Evolutionary conservation across 1,140 invertebrate genomes (phyloP).

Genomic region (Orius laevigatus): DNA sequence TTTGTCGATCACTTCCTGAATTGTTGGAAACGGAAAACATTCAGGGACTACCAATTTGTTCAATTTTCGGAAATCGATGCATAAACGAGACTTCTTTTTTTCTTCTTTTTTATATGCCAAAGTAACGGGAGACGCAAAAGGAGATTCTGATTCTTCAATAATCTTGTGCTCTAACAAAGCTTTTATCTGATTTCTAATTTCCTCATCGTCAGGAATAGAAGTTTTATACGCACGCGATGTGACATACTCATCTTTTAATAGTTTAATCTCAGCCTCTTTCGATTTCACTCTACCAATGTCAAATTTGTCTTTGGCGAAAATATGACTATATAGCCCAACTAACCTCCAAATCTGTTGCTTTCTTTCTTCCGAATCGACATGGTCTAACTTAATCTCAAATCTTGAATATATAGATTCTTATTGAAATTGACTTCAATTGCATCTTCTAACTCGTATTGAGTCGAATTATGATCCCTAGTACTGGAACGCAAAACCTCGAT

Average conservation of each 20-base stretch:
- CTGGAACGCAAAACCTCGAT: too few relatives aligned
- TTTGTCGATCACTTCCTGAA: conserved; percentile 17
- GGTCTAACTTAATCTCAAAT: too few relatives aligned
- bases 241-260: conserved; percentile 12
- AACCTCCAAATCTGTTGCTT: too few relatives aligned
- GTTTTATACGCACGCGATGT: conserved; percentile 12
- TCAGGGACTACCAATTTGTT: conserved; percentile 16
- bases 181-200: conserved; percentile 15
- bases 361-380: too few relatives aligned
- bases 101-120: conserved; percentile 15
- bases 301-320: conserved; percentile 17
- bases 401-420: too few relatives aligned
- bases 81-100: conserved; percentile 12
- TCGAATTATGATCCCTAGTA: too few relatives aligned
- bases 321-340: too few relatives aligned
- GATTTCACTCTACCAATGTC: conserved; percentile 15
- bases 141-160: conserved; percentile 16
- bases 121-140: conserved; percentile 15
- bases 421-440: too few relatives aligned
- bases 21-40: conserved; percentile 17
- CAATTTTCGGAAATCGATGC: conserved; percentile 17
- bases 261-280: conserved; percentile 11
- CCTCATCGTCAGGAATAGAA: conserved; percentile 11
- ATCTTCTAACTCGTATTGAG: too few relatives aligned
- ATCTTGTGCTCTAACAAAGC: conserved; percentile 15